Percentiles rank a stretch among this genome's conserved stretches.
These are phyloP conservation scores for Myanophis thanlyinensis DNA, from an alignment of 2,113 vertebrate genomes.

Conservation along the genomic window DNA sequence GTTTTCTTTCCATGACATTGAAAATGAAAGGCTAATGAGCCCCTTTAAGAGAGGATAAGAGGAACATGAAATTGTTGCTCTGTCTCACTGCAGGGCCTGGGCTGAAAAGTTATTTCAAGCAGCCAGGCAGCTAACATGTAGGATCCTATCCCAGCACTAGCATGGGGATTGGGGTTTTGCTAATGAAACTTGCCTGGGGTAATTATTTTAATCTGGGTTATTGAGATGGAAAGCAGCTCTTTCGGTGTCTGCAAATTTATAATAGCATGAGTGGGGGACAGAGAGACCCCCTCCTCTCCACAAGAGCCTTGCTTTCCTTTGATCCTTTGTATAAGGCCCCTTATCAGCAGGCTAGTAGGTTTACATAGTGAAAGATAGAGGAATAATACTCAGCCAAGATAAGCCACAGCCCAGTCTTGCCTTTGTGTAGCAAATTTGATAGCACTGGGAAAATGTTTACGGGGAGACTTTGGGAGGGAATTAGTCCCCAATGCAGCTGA, in stretches of 20 bases:
- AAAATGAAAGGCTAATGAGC: neutral
- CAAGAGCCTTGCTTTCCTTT: conserved; percentile 56
- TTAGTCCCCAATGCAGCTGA: conserved; percentile 22
- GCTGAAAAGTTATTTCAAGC: fast-evolving
- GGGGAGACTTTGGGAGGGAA: conserved; percentile 37
- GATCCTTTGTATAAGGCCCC: conserved; percentile 64
- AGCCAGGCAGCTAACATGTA: neutral
- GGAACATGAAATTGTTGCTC: neutral
- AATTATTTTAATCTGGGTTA: conserved; percentile 50
- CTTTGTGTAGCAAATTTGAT: conserved; percentile 50
- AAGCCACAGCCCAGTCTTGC: conserved; percentile 42
- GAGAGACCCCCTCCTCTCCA: neutral
- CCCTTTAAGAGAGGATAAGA: neutral
- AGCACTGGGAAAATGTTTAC: conserved; percentile 57
- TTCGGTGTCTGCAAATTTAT: conserved; percentile 28
- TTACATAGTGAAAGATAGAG: conserved; percentile 47
- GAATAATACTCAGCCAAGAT: conserved; percentile 51
- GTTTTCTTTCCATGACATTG: neutral
- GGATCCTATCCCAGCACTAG: neutral
- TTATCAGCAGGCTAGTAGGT: conserved; percentile 52
- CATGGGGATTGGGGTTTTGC: neutral
- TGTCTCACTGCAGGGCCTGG: neutral
- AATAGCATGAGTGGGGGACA: neutral
- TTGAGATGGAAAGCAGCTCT: conserved; percentile 28
- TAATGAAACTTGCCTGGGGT: conserved; percentile 25